These are phyloP conservation scores for Nomada hirtipes DNA, from an alignment of 2,888 invertebrate genomes.

Conservation along the genomic window DNA sequence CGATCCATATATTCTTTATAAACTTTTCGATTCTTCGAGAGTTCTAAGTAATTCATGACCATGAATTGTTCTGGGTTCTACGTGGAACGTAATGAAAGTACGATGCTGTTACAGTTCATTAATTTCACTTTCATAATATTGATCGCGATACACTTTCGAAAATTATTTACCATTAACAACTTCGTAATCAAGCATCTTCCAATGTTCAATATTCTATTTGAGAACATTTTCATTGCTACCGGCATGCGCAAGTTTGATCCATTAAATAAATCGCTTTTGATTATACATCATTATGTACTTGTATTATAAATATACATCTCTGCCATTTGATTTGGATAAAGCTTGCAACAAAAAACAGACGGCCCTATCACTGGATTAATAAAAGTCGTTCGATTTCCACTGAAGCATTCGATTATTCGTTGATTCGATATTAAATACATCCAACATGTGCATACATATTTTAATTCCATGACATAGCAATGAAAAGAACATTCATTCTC, in stretches of 20 bases:
- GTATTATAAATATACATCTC: no score
- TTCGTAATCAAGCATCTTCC: background rate
- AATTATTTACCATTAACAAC: background rate
- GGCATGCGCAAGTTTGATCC: no score
- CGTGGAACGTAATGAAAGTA: background rate
- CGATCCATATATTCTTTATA: no score
- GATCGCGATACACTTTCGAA: background rate
- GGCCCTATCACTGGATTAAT: background rate
- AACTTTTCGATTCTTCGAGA: background rate
- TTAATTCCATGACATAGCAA: background rate
- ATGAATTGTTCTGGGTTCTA: background rate
- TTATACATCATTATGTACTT: no score
- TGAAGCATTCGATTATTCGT: background rate
- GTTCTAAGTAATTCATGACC: background rate
- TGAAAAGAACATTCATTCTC: background rate
- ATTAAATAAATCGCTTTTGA: no score
- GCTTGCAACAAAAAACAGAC: background rate
- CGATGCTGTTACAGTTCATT: background rate
- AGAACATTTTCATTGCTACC: no score
- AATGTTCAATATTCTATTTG: no score
- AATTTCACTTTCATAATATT: slow-evolving; percentile 15
- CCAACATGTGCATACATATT: no score
- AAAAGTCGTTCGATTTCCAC: background rate
- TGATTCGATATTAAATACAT: no score
- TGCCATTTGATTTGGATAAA: no score